phyloP scores from a whole-genome alignment of 2,888 invertebrate species.

The Azorinus chamasolen region DNA sequence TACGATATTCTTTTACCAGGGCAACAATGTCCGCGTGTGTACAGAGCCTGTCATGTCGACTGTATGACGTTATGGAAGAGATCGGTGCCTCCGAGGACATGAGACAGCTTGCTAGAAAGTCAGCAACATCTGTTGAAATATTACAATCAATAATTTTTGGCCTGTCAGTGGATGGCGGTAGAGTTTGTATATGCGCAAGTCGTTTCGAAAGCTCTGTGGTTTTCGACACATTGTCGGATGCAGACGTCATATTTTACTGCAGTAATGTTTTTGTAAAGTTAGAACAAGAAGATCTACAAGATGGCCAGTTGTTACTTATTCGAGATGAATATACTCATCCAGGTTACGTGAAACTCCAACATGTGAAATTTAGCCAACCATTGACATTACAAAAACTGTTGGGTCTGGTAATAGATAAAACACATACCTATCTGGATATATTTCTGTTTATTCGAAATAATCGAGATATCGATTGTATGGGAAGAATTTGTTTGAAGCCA shows the following conservation, averaged over 20 bases:
- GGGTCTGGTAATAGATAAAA: too few relatives aligned
- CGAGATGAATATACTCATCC: constrained; percentile 10
- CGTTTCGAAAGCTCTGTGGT: constrained; percentile 1
- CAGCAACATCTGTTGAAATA: not conserved
- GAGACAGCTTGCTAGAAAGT: not conserved
- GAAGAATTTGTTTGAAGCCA: too few relatives aligned
- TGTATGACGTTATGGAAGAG: constrained; percentile 4
- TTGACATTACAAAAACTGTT: not conserved
- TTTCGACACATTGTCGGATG: not conserved
- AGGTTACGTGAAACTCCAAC: constrained; percentile 15
- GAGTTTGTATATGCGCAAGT: not conserved
- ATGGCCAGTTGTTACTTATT: not conserved
- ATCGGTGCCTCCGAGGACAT: constrained; percentile 6
- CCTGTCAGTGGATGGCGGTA: not conserved
- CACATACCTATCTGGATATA: too few relatives aligned
- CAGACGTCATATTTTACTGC: not conserved
- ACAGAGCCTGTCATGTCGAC: not conserved
- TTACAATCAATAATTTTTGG: too few relatives aligned
- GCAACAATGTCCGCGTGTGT: too few relatives aligned
- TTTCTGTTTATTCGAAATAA: too few relatives aligned
- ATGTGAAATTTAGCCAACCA: not conserved
- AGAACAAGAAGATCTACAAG: not conserved
- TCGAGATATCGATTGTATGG: too few relatives aligned
- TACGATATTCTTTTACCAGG: too few relatives aligned
- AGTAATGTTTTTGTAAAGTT: not conserved